phyloP scores from a whole-genome alignment of 2,113 vertebrate species.

The Chaenocephalus aceratus region DNA sequence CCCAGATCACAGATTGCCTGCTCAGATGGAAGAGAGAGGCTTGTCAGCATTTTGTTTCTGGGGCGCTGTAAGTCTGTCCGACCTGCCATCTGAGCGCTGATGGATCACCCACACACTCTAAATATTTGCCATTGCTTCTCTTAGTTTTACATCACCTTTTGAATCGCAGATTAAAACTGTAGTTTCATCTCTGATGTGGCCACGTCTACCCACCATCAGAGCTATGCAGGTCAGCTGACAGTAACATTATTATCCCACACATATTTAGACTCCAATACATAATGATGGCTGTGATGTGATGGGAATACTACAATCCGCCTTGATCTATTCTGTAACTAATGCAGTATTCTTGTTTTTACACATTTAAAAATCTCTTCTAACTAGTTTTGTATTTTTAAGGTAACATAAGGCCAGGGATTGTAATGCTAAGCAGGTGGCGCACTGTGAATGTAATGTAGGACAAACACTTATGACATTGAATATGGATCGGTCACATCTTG shows the following conservation, averaged over 20 bases:
- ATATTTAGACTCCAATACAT: not conserved
- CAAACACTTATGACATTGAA: not conserved
- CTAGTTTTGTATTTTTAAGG: not conserved
- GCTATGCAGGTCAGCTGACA: not conserved
- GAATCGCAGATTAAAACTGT: conserved; percentile 21
- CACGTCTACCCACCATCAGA: conserved; percentile 5
- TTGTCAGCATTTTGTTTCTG: conserved; percentile 72
- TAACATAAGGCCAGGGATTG: not conserved
- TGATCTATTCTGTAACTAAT: not conserved
- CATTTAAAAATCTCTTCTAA: not conserved
- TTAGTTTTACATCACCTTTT: conserved; percentile 31
- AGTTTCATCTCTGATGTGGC: conserved; percentile 19
- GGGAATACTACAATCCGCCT: not conserved
- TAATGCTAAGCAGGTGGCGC: not conserved
- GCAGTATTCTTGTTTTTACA: not conserved
- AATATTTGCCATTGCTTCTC: conserved; percentile 25
- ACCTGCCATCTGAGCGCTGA: conserved; percentile 48
- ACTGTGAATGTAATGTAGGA: not conserved
- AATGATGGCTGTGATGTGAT: not conserved
- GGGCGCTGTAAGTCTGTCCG: conserved; percentile 60
- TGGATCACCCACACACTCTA: conserved; percentile 45
- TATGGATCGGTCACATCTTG: not conserved
- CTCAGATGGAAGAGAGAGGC: conserved; percentile 41
- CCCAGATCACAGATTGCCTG: conserved; percentile 27
- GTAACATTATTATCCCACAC: not conserved